phyloP scores from a whole-genome alignment of 2,797 vertebrate genomes.

The Bradypodion pumilum region DNA sequence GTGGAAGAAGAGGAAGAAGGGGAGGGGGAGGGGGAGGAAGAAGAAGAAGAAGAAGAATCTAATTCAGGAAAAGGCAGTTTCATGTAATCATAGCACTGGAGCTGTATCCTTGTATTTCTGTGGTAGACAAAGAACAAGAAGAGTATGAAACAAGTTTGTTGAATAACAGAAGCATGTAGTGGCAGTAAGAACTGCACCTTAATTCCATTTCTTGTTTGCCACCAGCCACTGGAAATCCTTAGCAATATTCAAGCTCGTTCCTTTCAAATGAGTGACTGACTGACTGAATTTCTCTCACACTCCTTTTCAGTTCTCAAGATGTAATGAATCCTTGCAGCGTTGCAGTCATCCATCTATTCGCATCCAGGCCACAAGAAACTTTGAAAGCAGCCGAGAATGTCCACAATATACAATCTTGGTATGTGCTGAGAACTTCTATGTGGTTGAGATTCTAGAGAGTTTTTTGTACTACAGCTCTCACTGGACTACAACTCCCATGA shows the following conservation, averaged over 20 bases:
- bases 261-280: background rate
- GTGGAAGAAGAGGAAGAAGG: too few species aligned
- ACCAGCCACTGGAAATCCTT: background rate
- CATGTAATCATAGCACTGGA: background rate
- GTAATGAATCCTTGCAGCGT: background rate
- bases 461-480: background rate
- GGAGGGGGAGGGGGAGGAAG: too few species aligned
- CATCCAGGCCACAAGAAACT: background rate
- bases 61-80: background rate
- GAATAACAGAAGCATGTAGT: background rate
- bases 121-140: background rate
- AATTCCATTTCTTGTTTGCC: background rate
- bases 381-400: background rate
- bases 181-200: background rate
- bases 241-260: background rate
- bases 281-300: background rate
- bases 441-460: background rate
- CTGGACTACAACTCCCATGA: background rate
- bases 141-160: background rate
- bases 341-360: background rate
- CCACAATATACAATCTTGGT: background rate
- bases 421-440: background rate
- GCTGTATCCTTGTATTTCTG: background rate
- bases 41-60: too few species aligned
- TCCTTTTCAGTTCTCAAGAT: background rate